Percentiles rank a stretch among this genome's conserved stretches.
Conservation (phyloP, 2,797 vertebrate species). For the Florisuga fusca region DNA sequence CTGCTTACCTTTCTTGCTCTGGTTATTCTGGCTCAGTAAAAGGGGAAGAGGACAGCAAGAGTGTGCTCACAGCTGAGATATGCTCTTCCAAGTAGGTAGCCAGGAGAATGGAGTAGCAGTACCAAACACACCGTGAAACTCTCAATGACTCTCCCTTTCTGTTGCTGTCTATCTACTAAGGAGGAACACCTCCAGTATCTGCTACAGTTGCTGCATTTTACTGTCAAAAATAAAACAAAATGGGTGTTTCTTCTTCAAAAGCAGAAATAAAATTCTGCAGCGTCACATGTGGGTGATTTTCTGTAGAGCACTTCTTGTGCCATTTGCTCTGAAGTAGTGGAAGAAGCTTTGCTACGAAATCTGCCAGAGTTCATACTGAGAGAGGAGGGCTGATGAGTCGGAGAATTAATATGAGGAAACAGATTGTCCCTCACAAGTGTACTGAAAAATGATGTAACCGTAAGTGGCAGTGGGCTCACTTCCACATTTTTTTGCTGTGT, state of each 20-base stretch:
- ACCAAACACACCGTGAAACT: not conserved
- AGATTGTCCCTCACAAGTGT: conserved; percentile 18
- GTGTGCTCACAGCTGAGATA: not conserved
- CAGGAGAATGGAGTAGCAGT: not conserved
- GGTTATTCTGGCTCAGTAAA: not conserved
- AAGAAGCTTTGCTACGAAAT: not conserved
- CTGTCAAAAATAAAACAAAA: not conserved
- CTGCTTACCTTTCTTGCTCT: not conserved
- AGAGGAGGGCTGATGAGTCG: not conserved
- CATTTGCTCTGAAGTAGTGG: not conserved
- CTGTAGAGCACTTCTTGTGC: not conserved
- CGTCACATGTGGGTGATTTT: not conserved
- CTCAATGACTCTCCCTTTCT: not conserved
- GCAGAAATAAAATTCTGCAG: not conserved
- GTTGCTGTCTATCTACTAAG: not conserved
- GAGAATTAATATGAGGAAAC: not conserved
- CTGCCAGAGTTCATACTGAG: conserved; percentile 8
- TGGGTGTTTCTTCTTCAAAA: not conserved
- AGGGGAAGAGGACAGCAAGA: not conserved
- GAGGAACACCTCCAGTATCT: not conserved
- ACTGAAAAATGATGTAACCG: conserved; percentile 28
- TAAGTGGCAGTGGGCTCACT: not conserved
- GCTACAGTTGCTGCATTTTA: not conserved
- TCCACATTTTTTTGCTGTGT: not conserved
- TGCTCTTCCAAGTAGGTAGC: not conserved